Conservation (phyloP, 2,888 invertebrate species). For the Leptinotarsa peninsularis region DNA sequence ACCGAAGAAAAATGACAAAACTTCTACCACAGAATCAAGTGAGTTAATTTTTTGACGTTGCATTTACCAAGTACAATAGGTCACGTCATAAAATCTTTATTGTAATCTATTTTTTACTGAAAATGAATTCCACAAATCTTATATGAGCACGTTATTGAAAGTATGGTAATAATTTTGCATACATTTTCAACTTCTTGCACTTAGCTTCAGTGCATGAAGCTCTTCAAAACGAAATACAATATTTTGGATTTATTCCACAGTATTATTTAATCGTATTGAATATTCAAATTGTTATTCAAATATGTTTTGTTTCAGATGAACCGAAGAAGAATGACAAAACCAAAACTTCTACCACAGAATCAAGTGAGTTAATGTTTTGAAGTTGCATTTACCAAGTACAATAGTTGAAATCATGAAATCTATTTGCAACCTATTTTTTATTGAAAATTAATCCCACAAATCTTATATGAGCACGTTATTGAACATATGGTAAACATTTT, state of each 20-base stretch:
- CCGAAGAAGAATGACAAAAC: constrained; percentile 5
- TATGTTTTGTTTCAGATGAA: neutral
- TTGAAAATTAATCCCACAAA: too few species aligned
- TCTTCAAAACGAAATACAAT: neutral
- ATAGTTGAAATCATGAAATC: too few species aligned
- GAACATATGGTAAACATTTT: neutral
- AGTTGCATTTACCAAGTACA: neutral
- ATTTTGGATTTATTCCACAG: too few species aligned
- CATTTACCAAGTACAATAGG: too few species aligned
- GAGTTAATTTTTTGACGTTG: neutral
- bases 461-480: neutral
- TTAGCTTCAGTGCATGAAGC: neutral
- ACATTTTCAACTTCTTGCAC: neutral
- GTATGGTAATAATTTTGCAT: neutral
- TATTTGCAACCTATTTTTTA: too few species aligned
- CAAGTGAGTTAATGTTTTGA: neutral
- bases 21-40: neutral
- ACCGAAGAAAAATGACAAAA: constrained; percentile 3
- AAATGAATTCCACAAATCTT: too few species aligned
- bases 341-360: neutral
- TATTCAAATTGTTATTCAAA: neutral
- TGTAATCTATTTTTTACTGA: too few species aligned
- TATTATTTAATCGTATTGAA: neutral
- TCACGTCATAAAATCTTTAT: too few species aligned
- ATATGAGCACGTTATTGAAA: neutral